Conservation (phyloP, 2,797 vertebrate genomes). For the Acrossocheilus wenchowensis region DNA sequence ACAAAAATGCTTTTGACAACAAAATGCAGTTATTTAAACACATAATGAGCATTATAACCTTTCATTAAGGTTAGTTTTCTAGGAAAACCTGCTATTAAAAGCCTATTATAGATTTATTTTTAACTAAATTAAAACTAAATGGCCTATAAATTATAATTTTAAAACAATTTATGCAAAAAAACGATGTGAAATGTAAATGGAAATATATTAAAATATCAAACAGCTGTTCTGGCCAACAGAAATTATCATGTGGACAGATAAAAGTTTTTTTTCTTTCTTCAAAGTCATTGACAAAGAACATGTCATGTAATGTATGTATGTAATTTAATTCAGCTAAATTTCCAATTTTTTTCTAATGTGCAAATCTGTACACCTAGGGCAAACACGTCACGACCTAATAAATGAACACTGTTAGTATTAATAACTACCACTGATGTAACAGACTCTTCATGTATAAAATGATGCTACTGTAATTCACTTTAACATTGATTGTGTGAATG, state of each 20-base stretch:
- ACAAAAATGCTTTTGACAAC: neutral
- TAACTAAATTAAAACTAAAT: neutral
- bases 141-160: neutral
- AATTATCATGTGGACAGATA: neutral
- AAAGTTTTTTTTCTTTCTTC: neutral
- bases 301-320: neutral
- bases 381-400: constrained; percentile 51
- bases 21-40: neutral
- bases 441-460: constrained; percentile 77
- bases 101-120: neutral
- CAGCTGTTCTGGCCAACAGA: neutral
- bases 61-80: neutral
- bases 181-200: neutral
- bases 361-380: constrained; percentile 51
- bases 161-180: neutral
- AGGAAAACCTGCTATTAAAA: neutral
- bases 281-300: neutral
- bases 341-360: neutral
- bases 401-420: constrained; percentile 16
- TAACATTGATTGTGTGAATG: constrained; percentile 74
- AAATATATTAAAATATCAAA: neutral
- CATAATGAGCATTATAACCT: neutral
- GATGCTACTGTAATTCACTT: constrained; percentile 73
- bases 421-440: constrained; percentile 61
- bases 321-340: neutral